These are phyloP conservation scores for Drosophila malerkotliana DNA, from an alignment of 1,140 invertebrate species.

Conservation along the genomic window DNA sequence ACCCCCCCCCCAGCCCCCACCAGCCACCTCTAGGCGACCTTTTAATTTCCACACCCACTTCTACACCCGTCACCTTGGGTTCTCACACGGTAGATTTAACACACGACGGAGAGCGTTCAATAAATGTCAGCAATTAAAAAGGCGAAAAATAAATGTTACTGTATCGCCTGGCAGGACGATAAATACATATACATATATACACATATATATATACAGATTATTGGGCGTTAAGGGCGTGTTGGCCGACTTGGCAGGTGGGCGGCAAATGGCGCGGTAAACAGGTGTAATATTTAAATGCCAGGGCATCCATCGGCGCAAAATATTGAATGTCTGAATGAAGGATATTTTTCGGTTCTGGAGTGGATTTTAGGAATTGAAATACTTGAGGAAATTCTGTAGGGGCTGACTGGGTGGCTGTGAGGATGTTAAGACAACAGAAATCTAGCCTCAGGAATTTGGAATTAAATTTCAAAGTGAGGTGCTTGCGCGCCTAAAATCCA, in stretches of 20 bases:
- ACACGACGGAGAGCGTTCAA: slow-evolving; percentile 56
- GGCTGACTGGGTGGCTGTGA: too few relatives aligned
- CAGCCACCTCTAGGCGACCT: neutral
- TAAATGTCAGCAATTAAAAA: slow-evolving; percentile 82
- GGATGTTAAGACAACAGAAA: neutral
- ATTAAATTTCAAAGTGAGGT: slow-evolving; percentile 16
- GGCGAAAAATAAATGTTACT: slow-evolving; percentile 62
- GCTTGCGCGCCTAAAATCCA: neutral
- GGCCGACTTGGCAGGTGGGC: neutral
- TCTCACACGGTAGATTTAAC: slow-evolving; percentile 74
- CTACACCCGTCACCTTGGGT: slow-evolving; percentile 10
- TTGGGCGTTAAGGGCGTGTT: too few relatives aligned
- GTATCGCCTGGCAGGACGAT: slow-evolving; percentile 34
- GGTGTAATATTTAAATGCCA: slow-evolving; percentile 49
- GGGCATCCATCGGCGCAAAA: neutral
- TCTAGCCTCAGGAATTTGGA: neutral
- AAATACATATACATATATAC: slow-evolving; percentile 4
- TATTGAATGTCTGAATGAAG: slow-evolving; percentile 7
- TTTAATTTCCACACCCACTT: slow-evolving; percentile 1
- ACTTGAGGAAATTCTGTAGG: too few relatives aligned
- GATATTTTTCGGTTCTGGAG: neutral
- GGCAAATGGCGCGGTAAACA: slow-evolving; percentile 34
- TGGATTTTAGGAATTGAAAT: neutral
- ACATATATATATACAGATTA: neutral
- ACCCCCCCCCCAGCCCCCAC: neutral